A percentile compares a stretch with the other conserved stretches of the same genome.
These are phyloP conservation scores for Scaptomyza tumidula DNA, from an alignment of 2,888 invertebrate species.

Conservation along the genomic window DNA sequence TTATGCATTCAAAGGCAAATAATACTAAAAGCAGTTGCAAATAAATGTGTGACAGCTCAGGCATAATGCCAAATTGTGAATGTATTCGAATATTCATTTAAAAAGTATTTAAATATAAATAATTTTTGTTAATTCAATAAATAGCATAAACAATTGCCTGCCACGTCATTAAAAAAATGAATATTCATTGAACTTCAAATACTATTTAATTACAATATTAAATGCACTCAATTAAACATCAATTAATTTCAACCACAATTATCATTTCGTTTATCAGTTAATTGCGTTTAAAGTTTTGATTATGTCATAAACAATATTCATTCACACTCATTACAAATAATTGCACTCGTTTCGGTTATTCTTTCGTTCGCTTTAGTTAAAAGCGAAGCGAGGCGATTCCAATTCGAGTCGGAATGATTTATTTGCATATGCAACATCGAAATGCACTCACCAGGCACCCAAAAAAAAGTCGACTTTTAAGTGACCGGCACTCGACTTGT, in stretches of 20 bases:
- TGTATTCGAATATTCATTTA: neutral
- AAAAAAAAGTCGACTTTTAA: constrained; percentile 64
- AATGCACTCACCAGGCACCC: constrained; percentile 68
- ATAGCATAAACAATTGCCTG: too few species aligned
- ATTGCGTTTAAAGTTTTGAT: neutral
- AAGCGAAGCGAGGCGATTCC: constrained; percentile 7
- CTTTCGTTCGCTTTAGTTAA: constrained; percentile 9
- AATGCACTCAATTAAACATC: constrained; percentile 1
- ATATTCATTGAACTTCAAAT: constrained; percentile 2
- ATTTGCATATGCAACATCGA: constrained; percentile 78
- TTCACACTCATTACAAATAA: constrained; percentile 14
- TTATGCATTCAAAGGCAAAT: constrained; percentile 42
- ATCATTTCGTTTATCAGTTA: neutral
- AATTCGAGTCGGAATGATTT: constrained; percentile 60
- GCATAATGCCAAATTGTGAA: neutral
- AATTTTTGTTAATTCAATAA: too few species aligned
- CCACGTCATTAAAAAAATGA: too few species aligned
- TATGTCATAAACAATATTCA: constrained; percentile 11
- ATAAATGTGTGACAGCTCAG: neutral
- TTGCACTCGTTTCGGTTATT: neutral
- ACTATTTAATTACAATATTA: neutral
- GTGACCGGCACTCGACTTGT: constrained; percentile 64
- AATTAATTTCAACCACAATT: neutral
- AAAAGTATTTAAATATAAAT: neutral
- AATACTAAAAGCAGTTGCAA: constrained; percentile 32